Conservation (phyloP, 2,113 vertebrate species). For the Anolis sagrei region DNA sequence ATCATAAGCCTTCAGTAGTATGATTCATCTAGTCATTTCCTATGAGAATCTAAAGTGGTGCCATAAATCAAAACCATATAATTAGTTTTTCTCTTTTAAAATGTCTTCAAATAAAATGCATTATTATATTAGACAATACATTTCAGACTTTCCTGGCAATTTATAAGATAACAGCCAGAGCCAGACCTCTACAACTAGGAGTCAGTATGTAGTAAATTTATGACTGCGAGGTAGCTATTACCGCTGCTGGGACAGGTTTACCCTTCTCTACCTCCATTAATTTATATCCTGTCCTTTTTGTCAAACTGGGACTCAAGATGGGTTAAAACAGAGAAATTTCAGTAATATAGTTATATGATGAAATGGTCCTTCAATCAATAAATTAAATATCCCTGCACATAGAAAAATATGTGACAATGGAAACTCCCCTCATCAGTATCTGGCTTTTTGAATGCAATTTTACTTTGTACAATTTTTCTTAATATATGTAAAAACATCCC, state of each 20-base stretch:
- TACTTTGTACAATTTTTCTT: not conserved
- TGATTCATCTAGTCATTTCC: constrained; percentile 41
- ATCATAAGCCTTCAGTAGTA: constrained; percentile 21
- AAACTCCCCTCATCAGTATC: not conserved
- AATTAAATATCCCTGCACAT: not conserved
- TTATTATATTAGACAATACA: constrained; percentile 12
- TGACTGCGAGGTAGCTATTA: not conserved
- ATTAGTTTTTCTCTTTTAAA: constrained; percentile 40
- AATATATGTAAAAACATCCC: not conserved
- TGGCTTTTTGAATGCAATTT: not conserved
- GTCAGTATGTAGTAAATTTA: too few relatives aligned
- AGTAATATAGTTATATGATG: too few relatives aligned
- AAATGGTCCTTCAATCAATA: not conserved
- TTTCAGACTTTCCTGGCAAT: constrained; percentile 6
- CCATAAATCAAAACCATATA: constrained; percentile 37
- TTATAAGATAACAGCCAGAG: not conserved
- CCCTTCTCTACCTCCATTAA: too few relatives aligned
- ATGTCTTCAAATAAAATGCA: constrained; percentile 25
- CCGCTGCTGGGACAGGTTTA: not conserved
- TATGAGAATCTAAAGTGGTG: constrained; percentile 35
- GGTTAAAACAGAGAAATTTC: too few relatives aligned
- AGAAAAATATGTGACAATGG: not conserved
- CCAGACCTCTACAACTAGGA: not conserved
- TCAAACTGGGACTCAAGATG: too few relatives aligned
- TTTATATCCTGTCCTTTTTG: too few relatives aligned